Base-by-base conservation (phyloP, 2,888 invertebrate genomes). In the Nymphalis c-album region DNA sequence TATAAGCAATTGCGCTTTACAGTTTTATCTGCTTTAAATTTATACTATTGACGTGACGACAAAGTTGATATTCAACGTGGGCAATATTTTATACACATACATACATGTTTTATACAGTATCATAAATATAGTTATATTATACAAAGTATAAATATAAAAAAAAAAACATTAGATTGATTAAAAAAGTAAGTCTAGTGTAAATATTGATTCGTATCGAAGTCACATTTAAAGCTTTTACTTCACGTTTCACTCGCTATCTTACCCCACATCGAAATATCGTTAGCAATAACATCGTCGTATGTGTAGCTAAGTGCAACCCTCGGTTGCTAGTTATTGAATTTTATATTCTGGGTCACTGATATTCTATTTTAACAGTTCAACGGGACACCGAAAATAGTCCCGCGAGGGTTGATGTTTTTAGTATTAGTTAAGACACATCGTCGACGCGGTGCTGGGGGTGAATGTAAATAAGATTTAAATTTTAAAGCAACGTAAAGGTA, bases 391-490 rank as follows among this genome's bases (percentile, higher is more conserved):
- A 84, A 87, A 89, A 90, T 90, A 90, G 85, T 85, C 85, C 85
- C 85, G 73, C 55, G 73, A 74, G 75, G 74, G 81, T 72, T 77
- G 79, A 75, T 81, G 78, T 80, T 84, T 83, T 83, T 79, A 77
- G 78, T 81, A 82, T 85, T 83, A 82, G 77, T 78, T 77, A 83
- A 83, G 82, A 78, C 79, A 81, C 85, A 81, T 85, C 87, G 87
- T 85, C 75, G 80, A 81, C 81, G 79, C 77, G 76, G 77, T 71
- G 71, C 79, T 77, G 80, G 78, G 85, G 85, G 80, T 85, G 88
- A 87, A 90, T 90, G 87, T 86, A 88, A 89, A 90, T 85, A 89
- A 82, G 85, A 82, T 86, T 86, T 89, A 85, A 89, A 90, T 89
- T 86, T 89, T 88, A 85, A 85, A 91, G 80, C 75, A 79, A 80